Conservation (phyloP, 2,113 vertebrate genomes). For the Chrysochloris asiatica region DNA sequence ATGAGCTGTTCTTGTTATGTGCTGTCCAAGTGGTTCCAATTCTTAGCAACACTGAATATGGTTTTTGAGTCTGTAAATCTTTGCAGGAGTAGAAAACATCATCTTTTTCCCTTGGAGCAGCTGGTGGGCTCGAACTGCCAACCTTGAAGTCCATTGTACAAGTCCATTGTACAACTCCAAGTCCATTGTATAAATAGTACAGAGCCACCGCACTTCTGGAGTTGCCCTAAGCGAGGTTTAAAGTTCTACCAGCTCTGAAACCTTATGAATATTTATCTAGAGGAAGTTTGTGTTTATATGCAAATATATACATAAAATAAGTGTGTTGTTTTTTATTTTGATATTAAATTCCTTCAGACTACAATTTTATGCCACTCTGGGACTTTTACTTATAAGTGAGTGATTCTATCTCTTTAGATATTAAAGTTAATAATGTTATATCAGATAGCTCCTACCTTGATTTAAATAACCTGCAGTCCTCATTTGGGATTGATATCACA, state of each 20-base stretch:
- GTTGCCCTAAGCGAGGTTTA: not conserved
- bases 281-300: constrained; percentile 3
- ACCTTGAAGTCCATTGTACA: too few species aligned
- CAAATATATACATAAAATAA: not conserved
- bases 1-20: too few species aligned
- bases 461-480: not conserved
- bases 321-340: not conserved
- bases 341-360: not conserved
- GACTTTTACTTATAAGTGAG: not conserved
- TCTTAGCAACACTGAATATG: too few species aligned
- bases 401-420: not conserved
- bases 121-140: too few species aligned
- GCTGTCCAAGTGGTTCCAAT: too few species aligned
- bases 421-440: not conserved
- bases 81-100: too few species aligned
- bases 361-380: not conserved
- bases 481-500: not conserved
- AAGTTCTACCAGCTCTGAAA: not conserved
- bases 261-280: not conserved
- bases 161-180: too few species aligned
- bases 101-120: too few species aligned
- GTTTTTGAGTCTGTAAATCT: too few species aligned
- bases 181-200: too few species aligned
- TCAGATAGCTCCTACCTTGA: not conserved
- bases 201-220: too few species aligned